Base-by-base conservation (phyloP, 1,140 invertebrate species). In the Drosophila nigrodunni region DNA sequence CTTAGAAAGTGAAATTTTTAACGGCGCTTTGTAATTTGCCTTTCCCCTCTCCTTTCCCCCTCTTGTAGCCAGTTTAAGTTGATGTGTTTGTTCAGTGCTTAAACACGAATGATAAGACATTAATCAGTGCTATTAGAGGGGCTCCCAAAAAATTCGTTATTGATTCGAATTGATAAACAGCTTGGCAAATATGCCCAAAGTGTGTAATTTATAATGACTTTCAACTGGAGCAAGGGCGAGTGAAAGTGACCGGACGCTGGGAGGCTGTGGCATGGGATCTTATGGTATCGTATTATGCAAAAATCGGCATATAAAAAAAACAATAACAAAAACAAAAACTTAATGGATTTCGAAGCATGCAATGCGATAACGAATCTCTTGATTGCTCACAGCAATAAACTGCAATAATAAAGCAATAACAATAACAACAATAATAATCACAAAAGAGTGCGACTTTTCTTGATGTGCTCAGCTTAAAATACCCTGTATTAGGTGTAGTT, bases 1-100 rank as follows among this genome's bases (percentile, higher is more conserved):
- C 74, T 77, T 73, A 77, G 77, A 79, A 79, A 79, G 77, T 79
- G 77, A 79, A 79, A 79, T 67, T 72, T 72, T 66, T 74, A 74
- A 74, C 73, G 66, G 66, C 67, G 49, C 61, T 74, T 75, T 57
- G 72, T 78, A 78, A 78, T 78, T 78, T 78, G 59, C 58, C 44
- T 62, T 41, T 52, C 59, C 58, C 34, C 9, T 5, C 25, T 58
- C 50, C 9, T 5, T 6, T 30, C 25, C 25, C 25, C 3, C 3
- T 30, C 25, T 6, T 30, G 4, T 30, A 4, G 1, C 30, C 50
- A 37, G 7, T 34, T 11, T 15, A 9, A 13, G 18, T 50, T 37
- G 62, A 43, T 30, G 35, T 44, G 49, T 57, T 60, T 58, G 21
- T 49, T 47, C 54, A 66, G 54, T 60, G 55, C 35, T 55, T 7